Percentiles rank a stretch among this genome's conserved stretches.
phyloP scores from a whole-genome alignment of 2,797 vertebrate genomes.

The Simalia tracyae region DNA sequence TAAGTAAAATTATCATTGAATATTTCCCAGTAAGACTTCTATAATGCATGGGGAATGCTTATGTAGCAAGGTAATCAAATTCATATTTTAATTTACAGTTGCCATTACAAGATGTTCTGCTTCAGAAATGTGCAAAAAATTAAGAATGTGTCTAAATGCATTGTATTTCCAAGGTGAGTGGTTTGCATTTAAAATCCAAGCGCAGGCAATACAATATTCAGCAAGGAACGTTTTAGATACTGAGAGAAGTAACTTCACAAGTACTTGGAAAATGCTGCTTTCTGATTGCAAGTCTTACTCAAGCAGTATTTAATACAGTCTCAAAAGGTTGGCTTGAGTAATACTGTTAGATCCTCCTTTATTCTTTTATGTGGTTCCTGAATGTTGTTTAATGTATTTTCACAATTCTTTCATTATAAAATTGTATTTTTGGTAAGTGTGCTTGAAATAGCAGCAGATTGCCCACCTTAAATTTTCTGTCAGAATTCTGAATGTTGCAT shows the following conservation, averaged over 20 bases:
- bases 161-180: slow-evolving; percentile 56
- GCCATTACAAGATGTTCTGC: slow-evolving; percentile 62
- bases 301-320: slow-evolving; percentile 66
- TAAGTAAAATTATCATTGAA: slow-evolving; percentile 70
- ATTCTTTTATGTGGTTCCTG: slow-evolving; percentile 65
- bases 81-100: slow-evolving; percentile 68
- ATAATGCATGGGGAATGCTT: slow-evolving; percentile 67
- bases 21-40: slow-evolving; percentile 59
- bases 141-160: slow-evolving; percentile 60
- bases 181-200: slow-evolving; percentile 44
- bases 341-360: slow-evolving; percentile 62
- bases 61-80: slow-evolving; percentile 52
- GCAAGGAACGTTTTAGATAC: slow-evolving; percentile 52
- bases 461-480: slow-evolving; percentile 70
- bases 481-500: slow-evolving; percentile 69
- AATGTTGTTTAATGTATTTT: slow-evolving; percentile 72
- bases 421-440: slow-evolving; percentile 74
- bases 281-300: slow-evolving; percentile 60
- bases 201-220: slow-evolving; percentile 59
- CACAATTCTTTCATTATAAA: slow-evolving; percentile 74
- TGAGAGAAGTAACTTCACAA: slow-evolving; percentile 49
- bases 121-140: slow-evolving; percentile 60
- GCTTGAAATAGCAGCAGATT: slow-evolving; percentile 71
- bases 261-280: slow-evolving; percentile 59
- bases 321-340: slow-evolving; percentile 67